A percentile compares a stretch with the other conserved stretches of the same genome.
phyloP scores from a whole-genome alignment of 2,113 vertebrate species.

The Caloenas nicobarica region DNA sequence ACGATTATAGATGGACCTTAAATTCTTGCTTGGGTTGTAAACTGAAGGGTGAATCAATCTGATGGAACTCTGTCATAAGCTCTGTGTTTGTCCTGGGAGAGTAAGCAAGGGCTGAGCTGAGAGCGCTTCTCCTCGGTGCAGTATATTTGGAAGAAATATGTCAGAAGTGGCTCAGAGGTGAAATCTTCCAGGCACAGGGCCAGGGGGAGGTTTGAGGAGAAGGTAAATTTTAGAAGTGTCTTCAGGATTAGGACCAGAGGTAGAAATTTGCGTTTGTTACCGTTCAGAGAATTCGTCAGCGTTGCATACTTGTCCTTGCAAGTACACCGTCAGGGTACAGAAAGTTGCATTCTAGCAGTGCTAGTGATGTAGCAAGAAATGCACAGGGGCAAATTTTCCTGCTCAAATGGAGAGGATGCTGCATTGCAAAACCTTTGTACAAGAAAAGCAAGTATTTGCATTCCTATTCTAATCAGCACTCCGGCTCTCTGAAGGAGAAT shows the following conservation, averaged over 20 bases:
- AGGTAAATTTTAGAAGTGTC: neutral
- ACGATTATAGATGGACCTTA: neutral
- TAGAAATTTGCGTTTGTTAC: neutral
- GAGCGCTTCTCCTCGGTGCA: neutral
- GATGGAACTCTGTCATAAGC: neutral
- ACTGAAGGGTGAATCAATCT: neutral
- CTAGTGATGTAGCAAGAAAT: neutral
- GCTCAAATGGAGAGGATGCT: neutral
- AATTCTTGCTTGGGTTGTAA: neutral
- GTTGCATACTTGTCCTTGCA: neutral
- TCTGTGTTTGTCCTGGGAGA: neutral
- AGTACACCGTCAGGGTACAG: fast-evolving
- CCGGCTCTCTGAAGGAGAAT: neutral
- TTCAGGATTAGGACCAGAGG: neutral
- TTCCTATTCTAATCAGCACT: neutral
- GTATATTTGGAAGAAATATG: neutral
- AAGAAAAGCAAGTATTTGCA: neutral
- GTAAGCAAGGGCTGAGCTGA: neutral
- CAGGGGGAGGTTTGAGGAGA: neutral
- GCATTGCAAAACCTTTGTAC: neutral
- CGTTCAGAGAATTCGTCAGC: fast-evolving
- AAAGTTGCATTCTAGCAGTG: neutral
- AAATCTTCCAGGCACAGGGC: neutral
- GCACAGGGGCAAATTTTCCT: neutral
- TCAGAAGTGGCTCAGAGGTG: neutral